These are phyloP conservation scores for Embidobia sp. DNA, from an alignment of 2,888 invertebrate species.

Conservation along the genomic window DNA sequence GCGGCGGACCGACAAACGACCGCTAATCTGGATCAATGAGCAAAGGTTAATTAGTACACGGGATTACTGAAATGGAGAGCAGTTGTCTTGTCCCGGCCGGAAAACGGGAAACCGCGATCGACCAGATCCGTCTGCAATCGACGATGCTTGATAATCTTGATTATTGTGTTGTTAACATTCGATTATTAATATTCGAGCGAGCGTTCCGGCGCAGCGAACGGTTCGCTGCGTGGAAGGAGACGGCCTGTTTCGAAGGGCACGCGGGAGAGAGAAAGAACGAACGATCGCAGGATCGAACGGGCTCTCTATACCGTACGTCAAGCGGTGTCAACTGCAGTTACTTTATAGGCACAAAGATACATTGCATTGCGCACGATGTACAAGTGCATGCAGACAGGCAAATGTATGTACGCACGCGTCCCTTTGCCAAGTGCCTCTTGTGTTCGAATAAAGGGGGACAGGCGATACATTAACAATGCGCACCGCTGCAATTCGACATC, in stretches of 20 bases:
- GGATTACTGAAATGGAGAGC: slow-evolving; percentile 15
- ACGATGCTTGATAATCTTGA: slow-evolving; percentile 51
- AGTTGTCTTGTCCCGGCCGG: background rate
- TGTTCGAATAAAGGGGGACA: slow-evolving; percentile 63
- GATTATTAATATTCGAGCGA: slow-evolving; percentile 58
- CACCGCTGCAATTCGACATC: slow-evolving; percentile 51
- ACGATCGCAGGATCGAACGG: slow-evolving; percentile 50
- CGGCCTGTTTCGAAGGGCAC: background rate
- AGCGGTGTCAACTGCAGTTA: slow-evolving; percentile 66
- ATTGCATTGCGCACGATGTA: slow-evolving; percentile 62
- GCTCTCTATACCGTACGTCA: slow-evolving; percentile 59
- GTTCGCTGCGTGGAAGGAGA: slow-evolving; percentile 20
- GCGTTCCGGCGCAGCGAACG: slow-evolving; percentile 10
- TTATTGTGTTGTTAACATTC: slow-evolving; percentile 54
- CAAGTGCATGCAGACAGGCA: slow-evolving; percentile 63
- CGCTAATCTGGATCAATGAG: background rate
- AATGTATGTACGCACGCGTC: slow-evolving; percentile 66
- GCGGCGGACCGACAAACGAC: background rate
- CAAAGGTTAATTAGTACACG: slow-evolving; percentile 31
- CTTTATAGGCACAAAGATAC: slow-evolving; percentile 66
- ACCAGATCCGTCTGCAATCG: slow-evolving; percentile 34
- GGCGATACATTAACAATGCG: slow-evolving; percentile 63
- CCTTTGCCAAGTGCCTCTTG: slow-evolving; percentile 63
- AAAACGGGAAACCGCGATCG: slow-evolving; percentile 16
- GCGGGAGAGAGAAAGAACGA: slow-evolving; percentile 23